Percentiles rank a stretch among this genome's conserved stretches.
Evolutionary conservation across 2,888 invertebrate species (phyloP).

Genomic region (Platycnemis pennipes): DNA sequence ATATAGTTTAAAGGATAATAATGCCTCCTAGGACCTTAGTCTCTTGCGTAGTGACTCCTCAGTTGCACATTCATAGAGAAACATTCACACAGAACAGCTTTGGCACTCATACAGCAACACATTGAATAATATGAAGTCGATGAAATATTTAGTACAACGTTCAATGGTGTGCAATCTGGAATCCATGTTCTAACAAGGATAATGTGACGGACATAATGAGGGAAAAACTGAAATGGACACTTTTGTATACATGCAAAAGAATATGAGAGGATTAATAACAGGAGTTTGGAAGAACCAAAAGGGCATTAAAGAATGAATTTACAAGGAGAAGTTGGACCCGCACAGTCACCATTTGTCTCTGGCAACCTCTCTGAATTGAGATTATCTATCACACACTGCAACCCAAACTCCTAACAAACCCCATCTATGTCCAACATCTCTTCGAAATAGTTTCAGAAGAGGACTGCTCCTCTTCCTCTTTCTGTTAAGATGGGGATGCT

Average conservation of each 20-base stretch:
- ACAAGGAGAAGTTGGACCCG: conserved; percentile 38
- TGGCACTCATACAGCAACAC: background rate
- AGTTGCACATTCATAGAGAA: background rate
- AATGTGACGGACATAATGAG: background rate
- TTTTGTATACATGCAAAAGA: background rate
- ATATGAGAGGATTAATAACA: background rate
- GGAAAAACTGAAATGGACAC: background rate
- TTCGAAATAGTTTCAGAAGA: conserved; percentile 52
- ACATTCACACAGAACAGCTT: conserved; percentile 3
- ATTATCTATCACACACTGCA: conserved; percentile 49
- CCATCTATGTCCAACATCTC: conserved; percentile 33
- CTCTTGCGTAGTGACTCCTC: background rate
- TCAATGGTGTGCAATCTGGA: background rate
- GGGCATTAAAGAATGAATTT: background rate
- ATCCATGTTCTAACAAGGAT: background rate
- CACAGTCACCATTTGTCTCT: conserved; percentile 33
- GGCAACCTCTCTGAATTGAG: conserved; percentile 40
- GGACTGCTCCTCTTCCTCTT: conserved; percentile 57
- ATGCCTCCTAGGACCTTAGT: background rate
- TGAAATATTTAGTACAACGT: conserved; percentile 12
- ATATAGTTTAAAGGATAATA: background rate
- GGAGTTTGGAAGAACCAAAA: background rate
- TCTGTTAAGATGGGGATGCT: conserved; percentile 62
- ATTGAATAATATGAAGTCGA: background rate
- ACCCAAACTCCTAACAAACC: background rate